Evolutionary conservation across 1,140 invertebrate genomes (phyloP), one percentile per base, ranked within the genome.

Genomic region (Subanguina moxae): DNA sequence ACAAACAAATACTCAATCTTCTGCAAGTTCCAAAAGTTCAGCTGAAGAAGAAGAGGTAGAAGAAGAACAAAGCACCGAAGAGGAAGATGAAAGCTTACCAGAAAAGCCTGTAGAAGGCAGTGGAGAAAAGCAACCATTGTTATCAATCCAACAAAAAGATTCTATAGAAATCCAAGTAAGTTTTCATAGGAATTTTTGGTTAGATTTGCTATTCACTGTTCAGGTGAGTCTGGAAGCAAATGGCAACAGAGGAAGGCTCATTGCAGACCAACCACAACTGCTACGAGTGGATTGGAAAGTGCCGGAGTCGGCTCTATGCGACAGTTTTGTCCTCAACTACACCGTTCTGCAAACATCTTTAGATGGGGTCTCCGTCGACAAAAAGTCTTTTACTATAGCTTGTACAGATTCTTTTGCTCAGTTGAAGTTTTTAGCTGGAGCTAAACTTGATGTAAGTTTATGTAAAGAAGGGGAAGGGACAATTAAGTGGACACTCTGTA

Each of bases 241-340:
- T 25, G 23, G 48, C 48, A 52, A 52, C n/a, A 52, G 48, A 21
- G 48, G 48, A 21, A 25, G 15, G 17, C n/a, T 15, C 48, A 52
- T 21, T 21, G 48, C 48, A 25, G 17, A 52, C 32, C 32, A 38
- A 38, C 32, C 32, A 52, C 48, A 52, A 25, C 48, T 52, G 52
- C 23, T 80, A 11, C 42, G 70, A 42, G 25, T 80, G 0, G 76
- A 77, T 23, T 80, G 78, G 78, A 63, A 70, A n/a, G 65, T 64
- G 23, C 78, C 78, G 0, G 76, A 81, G 28, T 64, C 64, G 15
- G 68, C 73, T 0, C 45, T 75, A 7, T 80, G 78, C 52, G 78
- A 80, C 56, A 71, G 68, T 7, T 81, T 70, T 64, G 52, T 79
- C 45, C 62, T 80, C 23, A 63, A 74, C 72, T 52, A 80, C 78